These are phyloP conservation scores for Lycaena phlaeas DNA, from an alignment of 2,888 invertebrate species.

Conservation along the genomic window DNA sequence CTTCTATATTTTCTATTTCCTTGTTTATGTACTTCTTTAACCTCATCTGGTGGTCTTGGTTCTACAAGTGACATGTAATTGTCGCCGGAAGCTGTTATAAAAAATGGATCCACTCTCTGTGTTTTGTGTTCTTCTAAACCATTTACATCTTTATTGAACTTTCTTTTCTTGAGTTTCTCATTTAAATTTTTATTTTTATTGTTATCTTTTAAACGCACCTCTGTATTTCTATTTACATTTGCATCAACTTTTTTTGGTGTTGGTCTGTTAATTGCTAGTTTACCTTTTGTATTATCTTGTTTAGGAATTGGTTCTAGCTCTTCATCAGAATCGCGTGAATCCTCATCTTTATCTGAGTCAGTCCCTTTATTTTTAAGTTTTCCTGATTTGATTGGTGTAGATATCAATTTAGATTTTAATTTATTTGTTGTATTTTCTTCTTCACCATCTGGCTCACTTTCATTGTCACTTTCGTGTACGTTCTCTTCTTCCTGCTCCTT, in stretches of 20 bases:
- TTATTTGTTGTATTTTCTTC: background rate
- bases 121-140: constrained; percentile 25
- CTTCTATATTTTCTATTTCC: constrained; percentile 58
- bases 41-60: constrained; percentile 55
- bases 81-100: constrained; percentile 54
- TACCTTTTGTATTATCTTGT: background rate
- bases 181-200: constrained; percentile 52
- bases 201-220: constrained; percentile 39
- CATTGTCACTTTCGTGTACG: background rate
- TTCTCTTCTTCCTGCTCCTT: background rate
- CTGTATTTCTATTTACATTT: constrained; percentile 16
- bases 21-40: constrained; percentile 52
- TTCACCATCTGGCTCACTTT: background rate
- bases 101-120: constrained; percentile 61
- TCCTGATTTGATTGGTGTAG: constrained; percentile 5
- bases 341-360: background rate
- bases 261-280: constrained; percentile 1
- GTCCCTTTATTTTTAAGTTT: constrained; percentile 1
- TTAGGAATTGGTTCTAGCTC: background rate
- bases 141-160: constrained; percentile 39
- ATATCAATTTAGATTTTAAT: background rate
- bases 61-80: constrained; percentile 60
- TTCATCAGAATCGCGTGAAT: background rate
- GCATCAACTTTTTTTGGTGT: background rate
- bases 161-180: constrained; percentile 44